phyloP scores from a whole-genome alignment of 2,797 vertebrate species.

The Orientallactaga sibirica region DNA sequence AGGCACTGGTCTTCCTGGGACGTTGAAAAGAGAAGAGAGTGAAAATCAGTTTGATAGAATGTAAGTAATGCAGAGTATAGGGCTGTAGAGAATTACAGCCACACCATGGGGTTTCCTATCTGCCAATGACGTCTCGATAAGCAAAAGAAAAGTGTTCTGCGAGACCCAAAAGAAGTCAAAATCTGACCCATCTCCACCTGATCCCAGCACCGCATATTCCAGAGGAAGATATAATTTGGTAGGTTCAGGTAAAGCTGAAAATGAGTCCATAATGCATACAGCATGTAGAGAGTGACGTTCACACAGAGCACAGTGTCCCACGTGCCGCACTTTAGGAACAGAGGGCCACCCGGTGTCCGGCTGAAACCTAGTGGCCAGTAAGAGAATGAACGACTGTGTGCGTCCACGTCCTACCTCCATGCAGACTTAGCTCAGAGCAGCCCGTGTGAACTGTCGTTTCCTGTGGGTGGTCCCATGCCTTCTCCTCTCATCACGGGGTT shows the following conservation, averaged over 20 bases:
- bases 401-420: neutral
- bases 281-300: neutral
- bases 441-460: neutral
- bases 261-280: constrained; percentile 25
- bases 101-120: neutral
- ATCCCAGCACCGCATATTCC: neutral
- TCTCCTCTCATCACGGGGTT: neutral
- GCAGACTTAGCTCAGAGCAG: neutral
- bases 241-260: constrained; percentile 46
- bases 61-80: neutral
- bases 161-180: constrained; percentile 11
- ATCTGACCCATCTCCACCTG: neutral
- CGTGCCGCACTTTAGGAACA: neutral
- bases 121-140: constrained; percentile 33
- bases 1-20: neutral
- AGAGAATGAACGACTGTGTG: neutral
- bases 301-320: neutral
- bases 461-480: too few relatives aligned
- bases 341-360: neutral
- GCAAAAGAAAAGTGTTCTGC: constrained; percentile 10
- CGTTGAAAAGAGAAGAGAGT: neutral
- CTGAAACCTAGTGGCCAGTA: neutral
- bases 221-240: neutral
- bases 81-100: neutral
- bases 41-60: constrained; percentile 46